Evolutionary conservation across 2,113 vertebrate species (phyloP).

Genomic region (Puntigrus tetrazona): DNA sequence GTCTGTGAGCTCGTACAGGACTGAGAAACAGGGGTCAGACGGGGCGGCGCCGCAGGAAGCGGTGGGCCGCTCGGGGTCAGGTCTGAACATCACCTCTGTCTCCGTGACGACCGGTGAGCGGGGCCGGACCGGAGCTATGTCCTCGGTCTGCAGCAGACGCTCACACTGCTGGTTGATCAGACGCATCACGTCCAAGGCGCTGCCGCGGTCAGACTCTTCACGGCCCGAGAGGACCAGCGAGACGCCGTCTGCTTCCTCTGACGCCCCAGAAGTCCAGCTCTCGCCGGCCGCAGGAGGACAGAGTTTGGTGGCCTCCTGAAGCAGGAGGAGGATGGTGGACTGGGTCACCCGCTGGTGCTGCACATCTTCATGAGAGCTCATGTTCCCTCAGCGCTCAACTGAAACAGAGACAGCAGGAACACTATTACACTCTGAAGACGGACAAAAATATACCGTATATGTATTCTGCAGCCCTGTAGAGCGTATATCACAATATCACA

Average conservation of each 20-base stretch:
- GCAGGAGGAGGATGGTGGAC: slow-evolving; percentile 72
- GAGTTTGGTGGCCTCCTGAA: slow-evolving; percentile 77
- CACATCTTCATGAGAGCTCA: slow-evolving; percentile 65
- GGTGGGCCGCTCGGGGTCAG: background rate
- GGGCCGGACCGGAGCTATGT: background rate
- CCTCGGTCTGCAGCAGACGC: slow-evolving; percentile 62
- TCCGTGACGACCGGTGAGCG: background rate
- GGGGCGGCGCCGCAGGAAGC: background rate
- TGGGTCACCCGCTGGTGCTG: slow-evolving; percentile 52
- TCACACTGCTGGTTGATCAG: slow-evolving; percentile 78
- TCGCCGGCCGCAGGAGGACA: slow-evolving; percentile 54
- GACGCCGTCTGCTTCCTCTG: background rate
- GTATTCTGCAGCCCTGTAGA: too few relatives aligned
- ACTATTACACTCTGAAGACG: background rate
- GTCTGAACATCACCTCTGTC: background rate
- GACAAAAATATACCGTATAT: too few relatives aligned
- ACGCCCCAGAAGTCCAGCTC: slow-evolving; percentile 15
- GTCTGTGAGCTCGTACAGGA: background rate
- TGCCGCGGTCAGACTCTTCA: slow-evolving; percentile 31
- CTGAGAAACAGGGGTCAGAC: background rate
- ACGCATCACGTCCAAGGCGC: slow-evolving; percentile 73
- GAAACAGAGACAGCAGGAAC: background rate
- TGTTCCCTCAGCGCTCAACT: slow-evolving; percentile 45
- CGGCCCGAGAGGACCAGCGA: background rate
- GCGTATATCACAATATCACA: too few relatives aligned